phyloP scores from a whole-genome alignment of 1,140 invertebrate genomes.

The Drosophila nasuta region DNA sequence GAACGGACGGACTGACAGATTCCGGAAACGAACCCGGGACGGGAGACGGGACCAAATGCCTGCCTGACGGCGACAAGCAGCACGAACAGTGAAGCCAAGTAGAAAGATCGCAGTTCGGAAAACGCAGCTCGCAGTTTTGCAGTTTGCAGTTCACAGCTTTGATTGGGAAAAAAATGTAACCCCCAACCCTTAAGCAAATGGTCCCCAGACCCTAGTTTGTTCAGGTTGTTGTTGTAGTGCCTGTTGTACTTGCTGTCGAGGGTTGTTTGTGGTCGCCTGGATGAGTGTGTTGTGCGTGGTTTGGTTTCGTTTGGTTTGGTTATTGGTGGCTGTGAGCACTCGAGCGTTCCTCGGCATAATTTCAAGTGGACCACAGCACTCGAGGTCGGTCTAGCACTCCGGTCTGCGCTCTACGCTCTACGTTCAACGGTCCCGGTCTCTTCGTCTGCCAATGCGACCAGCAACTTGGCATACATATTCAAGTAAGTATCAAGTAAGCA shows the following conservation, averaged over 20 bases:
- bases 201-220: constrained; percentile 13
- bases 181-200: constrained; percentile 52
- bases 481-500: not conserved
- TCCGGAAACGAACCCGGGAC: constrained; percentile 27
- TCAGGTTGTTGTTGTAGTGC: constrained; percentile 30
- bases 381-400: constrained; percentile 20
- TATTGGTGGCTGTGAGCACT: constrained; percentile 59
- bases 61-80: constrained; percentile 4
- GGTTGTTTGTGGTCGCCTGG: constrained; percentile 65
- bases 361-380: constrained; percentile 60
- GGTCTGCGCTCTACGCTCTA: not conserved
- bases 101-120: constrained; percentile 60
- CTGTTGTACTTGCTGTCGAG: constrained; percentile 57
- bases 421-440: not conserved
- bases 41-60: constrained; percentile 5
- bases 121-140: constrained; percentile 27
- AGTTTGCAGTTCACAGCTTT: constrained; percentile 62
- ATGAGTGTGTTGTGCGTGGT: constrained; percentile 55
- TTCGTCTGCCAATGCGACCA: constrained; percentile 14
- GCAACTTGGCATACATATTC: constrained; percentile 41
- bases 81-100: constrained; percentile 59
- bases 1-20: constrained; percentile 37
- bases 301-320: not conserved
- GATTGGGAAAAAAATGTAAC: constrained; percentile 49
- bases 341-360: constrained; percentile 56